Evolutionary conservation across 2,113 vertebrate species (phyloP).

Genomic region (Leptobrachium leishanense): DNA sequence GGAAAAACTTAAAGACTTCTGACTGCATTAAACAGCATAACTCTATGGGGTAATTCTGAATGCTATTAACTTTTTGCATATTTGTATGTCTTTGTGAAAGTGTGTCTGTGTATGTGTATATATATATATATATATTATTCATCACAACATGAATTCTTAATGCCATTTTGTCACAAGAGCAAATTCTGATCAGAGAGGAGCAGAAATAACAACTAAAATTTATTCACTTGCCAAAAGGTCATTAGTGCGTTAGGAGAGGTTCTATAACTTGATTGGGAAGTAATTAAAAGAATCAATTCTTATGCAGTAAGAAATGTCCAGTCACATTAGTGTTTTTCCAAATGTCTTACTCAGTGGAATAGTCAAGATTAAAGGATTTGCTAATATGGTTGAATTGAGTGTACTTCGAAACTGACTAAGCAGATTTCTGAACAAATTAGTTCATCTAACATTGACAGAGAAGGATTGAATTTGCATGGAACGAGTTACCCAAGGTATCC

Average conservation of each 20-base stretch:
- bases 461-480: slow-evolving; percentile 87
- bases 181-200: slow-evolving; percentile 53
- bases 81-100: too few relatives aligned
- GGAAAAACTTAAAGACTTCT: too few relatives aligned
- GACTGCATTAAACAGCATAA: too few relatives aligned
- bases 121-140: too few relatives aligned
- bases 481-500: slow-evolving; percentile 78
- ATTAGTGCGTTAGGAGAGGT: slow-evolving; percentile 74
- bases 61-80: too few relatives aligned
- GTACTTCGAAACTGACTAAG: slow-evolving; percentile 90
- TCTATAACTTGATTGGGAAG: slow-evolving; percentile 80
- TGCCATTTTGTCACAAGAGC: background rate
- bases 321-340: slow-evolving; percentile 92
- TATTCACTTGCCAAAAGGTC: slow-evolving; percentile 71
- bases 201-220: slow-evolving; percentile 65
- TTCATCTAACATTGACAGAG: slow-evolving; percentile 90
- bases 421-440: slow-evolving; percentile 95
- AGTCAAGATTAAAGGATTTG: slow-evolving; percentile 99
- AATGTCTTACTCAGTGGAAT: slow-evolving; percentile 86
- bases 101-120: too few relatives aligned
- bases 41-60: too few relatives aligned
- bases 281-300: slow-evolving; percentile 99
- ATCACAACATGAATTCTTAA: too few relatives aligned
- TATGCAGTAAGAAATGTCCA: slow-evolving; percentile 91
- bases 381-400: slow-evolving; percentile 90